Evolutionary conservation across 92 coral and sea anemone species (phyloP).

Genomic region (Porites rus): DNA sequence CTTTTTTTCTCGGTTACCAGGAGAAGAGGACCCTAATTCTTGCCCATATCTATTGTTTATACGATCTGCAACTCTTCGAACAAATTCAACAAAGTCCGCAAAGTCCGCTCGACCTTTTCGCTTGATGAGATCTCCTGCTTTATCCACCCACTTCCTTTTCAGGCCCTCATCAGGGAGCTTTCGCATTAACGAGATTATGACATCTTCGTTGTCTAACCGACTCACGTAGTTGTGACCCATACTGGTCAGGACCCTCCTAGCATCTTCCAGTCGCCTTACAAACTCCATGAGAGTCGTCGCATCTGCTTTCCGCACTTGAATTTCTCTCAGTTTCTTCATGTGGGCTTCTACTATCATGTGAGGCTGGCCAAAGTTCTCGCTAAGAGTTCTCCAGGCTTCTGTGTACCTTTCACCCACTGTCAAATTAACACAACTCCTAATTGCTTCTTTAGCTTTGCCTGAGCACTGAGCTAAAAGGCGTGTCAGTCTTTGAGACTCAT

Average conservation of each 20-base stretch:
- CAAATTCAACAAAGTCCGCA: conserved; percentile 65
- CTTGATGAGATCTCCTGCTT: conserved; percentile 79
- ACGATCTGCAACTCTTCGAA: conserved; percentile 52
- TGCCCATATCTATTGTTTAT: conserved; percentile 52
- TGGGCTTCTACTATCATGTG: conserved; percentile 82
- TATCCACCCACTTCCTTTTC: conserved; percentile 78
- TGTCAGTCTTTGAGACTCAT: conserved; percentile 78
- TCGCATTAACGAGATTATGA: conserved; percentile 71
- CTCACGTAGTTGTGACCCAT: conserved; percentile 66
- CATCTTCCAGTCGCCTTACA: conserved; percentile 66
- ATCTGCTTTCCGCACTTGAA: conserved; percentile 63
- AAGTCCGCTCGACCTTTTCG: conserved; percentile 53
- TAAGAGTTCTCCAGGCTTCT: conserved; percentile 60
- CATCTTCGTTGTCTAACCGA: conserved; percentile 78
- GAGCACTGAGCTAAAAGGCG: conserved; percentile 69
- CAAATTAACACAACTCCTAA: conserved; percentile 42
- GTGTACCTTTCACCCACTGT: conserved; percentile 58
- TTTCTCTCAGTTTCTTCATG: conserved; percentile 68
- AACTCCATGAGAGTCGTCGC: conserved; percentile 74
- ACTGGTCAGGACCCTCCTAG: conserved; percentile 59
- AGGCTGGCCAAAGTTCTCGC: conserved; percentile 79
- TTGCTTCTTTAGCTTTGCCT: conserved; percentile 75
- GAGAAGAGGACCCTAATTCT: conserved; percentile 12
- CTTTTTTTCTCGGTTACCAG: conserved; percentile 4
- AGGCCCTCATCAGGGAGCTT: conserved; percentile 78